Evolutionary conservation across 2,797 vertebrate species (phyloP).

Genomic region (Peromyscus nudipes): DNA sequence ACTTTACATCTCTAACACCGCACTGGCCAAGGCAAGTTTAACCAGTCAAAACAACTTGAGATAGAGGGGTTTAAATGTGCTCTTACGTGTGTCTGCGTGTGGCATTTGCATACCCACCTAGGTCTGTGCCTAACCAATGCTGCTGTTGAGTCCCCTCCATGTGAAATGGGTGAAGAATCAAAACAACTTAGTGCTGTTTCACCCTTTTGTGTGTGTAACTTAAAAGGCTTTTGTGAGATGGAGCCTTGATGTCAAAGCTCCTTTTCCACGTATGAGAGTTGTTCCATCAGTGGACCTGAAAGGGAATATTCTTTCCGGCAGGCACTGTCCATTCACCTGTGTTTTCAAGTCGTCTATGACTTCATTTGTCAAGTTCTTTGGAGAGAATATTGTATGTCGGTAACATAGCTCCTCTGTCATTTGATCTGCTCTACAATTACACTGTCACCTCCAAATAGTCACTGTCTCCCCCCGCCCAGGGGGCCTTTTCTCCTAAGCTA

Average conservation of each 20-base stretch:
- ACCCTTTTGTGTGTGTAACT: not conserved
- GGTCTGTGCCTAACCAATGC: not conserved
- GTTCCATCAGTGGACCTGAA: slow-evolving; percentile 52
- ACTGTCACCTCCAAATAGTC: slow-evolving; percentile 64
- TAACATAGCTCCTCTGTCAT: slow-evolving; percentile 29
- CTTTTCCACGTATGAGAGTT: slow-evolving; percentile 64
- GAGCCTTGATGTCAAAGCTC: not conserved
- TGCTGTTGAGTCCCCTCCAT: not conserved
- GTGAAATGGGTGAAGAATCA: not conserved
- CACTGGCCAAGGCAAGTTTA: slow-evolving; percentile 57
- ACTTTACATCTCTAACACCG: slow-evolving; percentile 66
- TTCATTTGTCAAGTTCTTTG: slow-evolving; percentile 65
- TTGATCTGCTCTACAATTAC: slow-evolving; percentile 64
- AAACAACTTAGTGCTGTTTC: not conserved
- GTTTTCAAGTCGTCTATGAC: slow-evolving; percentile 67
- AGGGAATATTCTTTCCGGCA: slow-evolving; percentile 45
- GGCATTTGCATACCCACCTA: not conserved
- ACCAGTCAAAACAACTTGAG: slow-evolving; percentile 65
- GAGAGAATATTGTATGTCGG: slow-evolving; percentile 65
- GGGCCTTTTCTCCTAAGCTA: not conserved
- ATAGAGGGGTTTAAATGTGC: not conserved
- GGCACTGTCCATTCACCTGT: slow-evolving; percentile 71
- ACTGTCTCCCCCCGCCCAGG: not conserved
- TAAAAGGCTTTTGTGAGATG: slow-evolving; percentile 4
- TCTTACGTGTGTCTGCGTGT: not conserved